Conservation (phyloP, 1,140 invertebrate genomes). For the Protaetia brevitarsis region DNA sequence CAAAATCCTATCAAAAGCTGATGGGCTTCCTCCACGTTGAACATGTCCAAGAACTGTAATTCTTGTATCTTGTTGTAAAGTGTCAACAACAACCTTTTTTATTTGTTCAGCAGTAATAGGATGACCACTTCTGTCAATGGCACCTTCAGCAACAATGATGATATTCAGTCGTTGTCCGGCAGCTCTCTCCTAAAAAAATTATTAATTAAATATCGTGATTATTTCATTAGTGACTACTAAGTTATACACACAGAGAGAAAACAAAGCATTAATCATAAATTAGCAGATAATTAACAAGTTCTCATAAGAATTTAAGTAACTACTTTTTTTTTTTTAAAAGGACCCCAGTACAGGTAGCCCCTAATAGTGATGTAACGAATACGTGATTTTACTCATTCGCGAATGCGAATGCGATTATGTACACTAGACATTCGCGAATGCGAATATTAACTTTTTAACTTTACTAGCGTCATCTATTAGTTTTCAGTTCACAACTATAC, state of each 20-base stretch:
- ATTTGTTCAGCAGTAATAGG: slow-evolving; percentile 92
- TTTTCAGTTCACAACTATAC: no score
- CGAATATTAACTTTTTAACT: no score
- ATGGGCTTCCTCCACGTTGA: slow-evolving; percentile 95
- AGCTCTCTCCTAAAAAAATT: slow-evolving; percentile 72
- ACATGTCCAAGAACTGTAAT: slow-evolving; percentile 98
- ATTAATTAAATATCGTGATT: slow-evolving; percentile 69
- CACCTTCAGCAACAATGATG: slow-evolving; percentile 97
- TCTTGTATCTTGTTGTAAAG: slow-evolving; percentile 93
- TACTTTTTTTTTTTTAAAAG: no score
- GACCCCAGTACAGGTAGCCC: no score
- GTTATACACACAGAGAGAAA: not conserved
- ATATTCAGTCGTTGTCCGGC: slow-evolving; percentile 96
- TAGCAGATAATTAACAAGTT: no score
- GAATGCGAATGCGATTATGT: no score
- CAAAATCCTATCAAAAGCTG: slow-evolving; percentile 98
- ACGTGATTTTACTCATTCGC: no score
- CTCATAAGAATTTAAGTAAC: no score
- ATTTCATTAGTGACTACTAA: not conserved
- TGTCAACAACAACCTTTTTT: slow-evolving; percentile 84
- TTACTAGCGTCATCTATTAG: no score
- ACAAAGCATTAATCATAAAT: not conserved
- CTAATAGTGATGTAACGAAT: no score
- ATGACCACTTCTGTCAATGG: slow-evolving; percentile 90
- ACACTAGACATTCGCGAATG: no score